phyloP scores from a whole-genome alignment of 2,113 vertebrate species.

The Rhinopithecus roxellana region DNA sequence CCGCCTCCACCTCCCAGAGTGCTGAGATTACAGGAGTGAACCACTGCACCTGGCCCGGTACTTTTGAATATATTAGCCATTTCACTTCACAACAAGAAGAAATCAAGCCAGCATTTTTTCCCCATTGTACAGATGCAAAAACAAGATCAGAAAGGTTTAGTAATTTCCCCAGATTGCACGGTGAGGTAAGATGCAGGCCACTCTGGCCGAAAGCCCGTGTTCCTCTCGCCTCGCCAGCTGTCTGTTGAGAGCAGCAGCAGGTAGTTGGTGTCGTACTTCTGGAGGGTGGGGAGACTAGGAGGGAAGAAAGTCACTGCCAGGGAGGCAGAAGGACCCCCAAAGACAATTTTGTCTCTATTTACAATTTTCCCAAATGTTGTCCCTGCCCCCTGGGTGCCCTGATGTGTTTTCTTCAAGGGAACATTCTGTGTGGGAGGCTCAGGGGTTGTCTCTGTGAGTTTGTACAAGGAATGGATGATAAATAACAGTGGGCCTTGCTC shows the following conservation, averaged over 20 bases:
- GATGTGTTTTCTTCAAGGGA: neutral
- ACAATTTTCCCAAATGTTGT: neutral
- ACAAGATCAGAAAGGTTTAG: neutral
- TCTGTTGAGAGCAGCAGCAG: too few relatives aligned
- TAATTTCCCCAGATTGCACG: neutral
- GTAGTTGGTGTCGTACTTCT: neutral
- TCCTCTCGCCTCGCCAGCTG: neutral
- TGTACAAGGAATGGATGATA: neutral
- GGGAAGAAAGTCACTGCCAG: neutral
- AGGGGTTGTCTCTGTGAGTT: too few relatives aligned
- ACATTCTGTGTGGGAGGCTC: neutral
- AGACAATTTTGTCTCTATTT: neutral
- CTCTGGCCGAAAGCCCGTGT: too few relatives aligned
- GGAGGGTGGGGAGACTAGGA: neutral
- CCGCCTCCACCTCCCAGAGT: too few relatives aligned
- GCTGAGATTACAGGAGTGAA: too few relatives aligned
- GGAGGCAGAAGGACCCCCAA: neutral
- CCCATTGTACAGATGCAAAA: neutral
- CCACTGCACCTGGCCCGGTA: accelerated
- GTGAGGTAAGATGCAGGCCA: neutral
- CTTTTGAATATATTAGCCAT: accelerated
- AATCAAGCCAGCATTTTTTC: neutral
- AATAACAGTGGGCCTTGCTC: neutral
- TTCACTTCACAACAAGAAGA: neutral
- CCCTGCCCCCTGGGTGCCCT: neutral